These are phyloP conservation scores for Diadophis punctatus DNA, from an alignment of 2,113 vertebrate species.

Conservation along the genomic window DNA sequence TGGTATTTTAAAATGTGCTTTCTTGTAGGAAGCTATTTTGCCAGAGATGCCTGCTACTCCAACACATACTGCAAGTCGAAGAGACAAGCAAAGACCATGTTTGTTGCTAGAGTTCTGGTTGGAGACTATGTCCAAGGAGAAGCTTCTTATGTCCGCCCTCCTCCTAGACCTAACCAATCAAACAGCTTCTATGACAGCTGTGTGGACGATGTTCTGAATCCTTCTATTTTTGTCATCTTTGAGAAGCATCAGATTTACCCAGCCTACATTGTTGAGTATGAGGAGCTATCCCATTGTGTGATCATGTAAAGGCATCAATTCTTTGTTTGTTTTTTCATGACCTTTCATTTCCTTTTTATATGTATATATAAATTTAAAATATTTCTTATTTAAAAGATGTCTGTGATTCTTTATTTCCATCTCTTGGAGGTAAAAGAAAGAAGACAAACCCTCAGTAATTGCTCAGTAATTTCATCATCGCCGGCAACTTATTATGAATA, in stretches of 20 bases:
- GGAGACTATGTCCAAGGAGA: constrained; percentile 55
- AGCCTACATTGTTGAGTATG: constrained; percentile 62
- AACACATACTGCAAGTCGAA: constrained; percentile 30
- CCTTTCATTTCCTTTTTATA: background rate
- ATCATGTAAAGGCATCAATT: background rate
- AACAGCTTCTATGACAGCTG: constrained; percentile 66
- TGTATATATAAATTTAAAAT: background rate
- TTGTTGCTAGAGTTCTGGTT: constrained; percentile 63
- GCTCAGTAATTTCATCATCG: background rate
- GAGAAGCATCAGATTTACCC: constrained; percentile 77
- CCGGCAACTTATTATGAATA: background rate
- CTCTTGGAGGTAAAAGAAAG: background rate
- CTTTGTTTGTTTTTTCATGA: background rate
- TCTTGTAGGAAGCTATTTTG: constrained; percentile 73
- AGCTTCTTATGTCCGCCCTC: constrained; percentile 33
- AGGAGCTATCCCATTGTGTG: background rate
- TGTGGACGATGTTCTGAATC: constrained; percentile 47
- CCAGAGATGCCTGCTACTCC: constrained; percentile 65
- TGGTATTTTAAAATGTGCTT: constrained; percentile 4
- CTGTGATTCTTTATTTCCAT: background rate
- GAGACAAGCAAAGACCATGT: constrained; percentile 43
- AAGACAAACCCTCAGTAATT: too few relatives aligned
- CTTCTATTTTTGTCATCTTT: constrained; percentile 74
- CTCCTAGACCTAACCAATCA: constrained; percentile 38
- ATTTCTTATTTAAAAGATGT: background rate